Percentiles rank a stretch among this genome's conserved stretches.
phyloP scores from a whole-genome alignment of 2,797 vertebrate genomes.

The Enteromius argenteus region DNA sequence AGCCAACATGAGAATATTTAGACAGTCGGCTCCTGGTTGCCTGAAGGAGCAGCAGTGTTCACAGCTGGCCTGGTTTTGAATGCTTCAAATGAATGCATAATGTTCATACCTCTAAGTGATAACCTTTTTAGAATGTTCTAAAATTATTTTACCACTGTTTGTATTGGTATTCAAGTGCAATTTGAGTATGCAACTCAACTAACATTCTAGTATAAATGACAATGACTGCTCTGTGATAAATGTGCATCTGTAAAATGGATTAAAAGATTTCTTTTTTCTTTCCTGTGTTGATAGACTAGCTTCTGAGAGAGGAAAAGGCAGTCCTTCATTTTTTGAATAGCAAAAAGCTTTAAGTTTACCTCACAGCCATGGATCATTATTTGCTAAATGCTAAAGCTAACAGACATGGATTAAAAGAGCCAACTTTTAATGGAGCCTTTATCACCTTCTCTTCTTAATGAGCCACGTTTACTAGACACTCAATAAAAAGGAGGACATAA shows the following conservation, averaged over 20 bases:
- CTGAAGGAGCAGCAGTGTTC: conserved; percentile 31
- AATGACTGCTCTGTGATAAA: background rate
- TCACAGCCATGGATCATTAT: background rate
- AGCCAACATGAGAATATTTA: conserved; percentile 28
- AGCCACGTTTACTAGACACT: background rate
- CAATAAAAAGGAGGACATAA: background rate
- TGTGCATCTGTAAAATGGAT: background rate
- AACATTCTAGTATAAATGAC: background rate
- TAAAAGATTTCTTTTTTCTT: background rate
- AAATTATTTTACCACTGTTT: conserved; percentile 10
- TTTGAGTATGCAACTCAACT: background rate
- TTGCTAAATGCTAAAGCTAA: conserved; percentile 8
- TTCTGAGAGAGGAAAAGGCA: background rate
- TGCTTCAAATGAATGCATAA: conserved; percentile 39
- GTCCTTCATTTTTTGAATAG: background rate
- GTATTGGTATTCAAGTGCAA: background rate
- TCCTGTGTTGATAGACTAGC: background rate
- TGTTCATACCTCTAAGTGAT: conserved; percentile 35
- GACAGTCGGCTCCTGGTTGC: conserved; percentile 10
- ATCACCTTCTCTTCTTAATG: background rate
- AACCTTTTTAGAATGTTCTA: conserved; percentile 6
- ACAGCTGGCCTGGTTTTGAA: conserved; percentile 43
- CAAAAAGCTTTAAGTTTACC: background rate
- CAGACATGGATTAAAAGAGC: background rate
- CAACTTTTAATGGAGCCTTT: background rate